These are phyloP conservation scores for Noctua comes DNA, from an alignment of 2,888 invertebrate species.

Conservation along the genomic window DNA sequence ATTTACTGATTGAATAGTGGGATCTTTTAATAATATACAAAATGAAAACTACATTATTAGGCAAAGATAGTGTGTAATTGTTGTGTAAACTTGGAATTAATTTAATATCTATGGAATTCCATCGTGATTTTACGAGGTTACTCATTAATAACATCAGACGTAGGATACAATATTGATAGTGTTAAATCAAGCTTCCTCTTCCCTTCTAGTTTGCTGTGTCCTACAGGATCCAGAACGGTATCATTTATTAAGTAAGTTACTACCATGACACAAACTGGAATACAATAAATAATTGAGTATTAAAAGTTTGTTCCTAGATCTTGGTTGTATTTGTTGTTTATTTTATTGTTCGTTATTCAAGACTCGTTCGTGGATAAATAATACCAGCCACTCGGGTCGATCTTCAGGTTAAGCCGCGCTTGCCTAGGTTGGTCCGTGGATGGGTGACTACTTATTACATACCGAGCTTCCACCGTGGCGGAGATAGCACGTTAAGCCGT, in stretches of 20 bases:
- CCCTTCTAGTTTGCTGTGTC: background rate
- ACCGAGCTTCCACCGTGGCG: no score
- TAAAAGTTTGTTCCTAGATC: background rate
- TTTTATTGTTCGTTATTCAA: background rate
- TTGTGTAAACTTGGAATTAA: no score
- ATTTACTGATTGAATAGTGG: constrained; percentile 66
- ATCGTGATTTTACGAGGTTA: background rate
- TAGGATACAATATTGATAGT: background rate
- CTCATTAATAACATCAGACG: background rate
- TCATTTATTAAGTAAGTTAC: background rate
- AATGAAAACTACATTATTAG: background rate
- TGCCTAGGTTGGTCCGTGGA: no score
- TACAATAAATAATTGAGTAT: background rate
- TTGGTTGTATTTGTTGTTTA: background rate
- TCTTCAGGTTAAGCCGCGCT: no score
- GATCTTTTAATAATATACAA: constrained; percentile 20
- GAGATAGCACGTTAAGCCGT: no score
- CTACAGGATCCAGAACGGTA: background rate
- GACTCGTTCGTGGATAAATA: no score
- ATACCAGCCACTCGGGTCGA: no score
- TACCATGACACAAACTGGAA: background rate
- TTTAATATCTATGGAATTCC: no score
- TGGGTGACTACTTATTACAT: no score
- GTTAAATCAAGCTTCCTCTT: background rate
- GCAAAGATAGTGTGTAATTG: background rate